A percentile compares a stretch with the other conserved stretches of the same genome.
Conservation (phyloP, 2,888 invertebrate species). For the Ophion costatus region DNA sequence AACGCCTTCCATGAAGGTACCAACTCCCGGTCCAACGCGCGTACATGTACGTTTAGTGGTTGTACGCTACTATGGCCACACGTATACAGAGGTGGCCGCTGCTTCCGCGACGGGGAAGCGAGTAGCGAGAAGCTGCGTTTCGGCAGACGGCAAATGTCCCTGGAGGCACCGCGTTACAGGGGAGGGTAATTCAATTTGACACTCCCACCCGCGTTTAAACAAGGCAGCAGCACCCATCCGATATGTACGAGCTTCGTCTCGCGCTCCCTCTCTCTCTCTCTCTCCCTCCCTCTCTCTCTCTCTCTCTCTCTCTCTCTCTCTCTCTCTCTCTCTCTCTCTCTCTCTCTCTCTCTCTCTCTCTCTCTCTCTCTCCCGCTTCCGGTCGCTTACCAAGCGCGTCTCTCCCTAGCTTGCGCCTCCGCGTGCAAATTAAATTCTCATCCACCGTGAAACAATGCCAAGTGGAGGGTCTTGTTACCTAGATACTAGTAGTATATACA, state of each 20-base stretch:
- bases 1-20: constrained; percentile 78
- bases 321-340: constrained; percentile 44
- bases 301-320: constrained; percentile 26
- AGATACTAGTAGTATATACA: constrained; percentile 11
- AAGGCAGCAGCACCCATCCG: constrained; percentile 80
- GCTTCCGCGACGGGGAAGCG: constrained; percentile 60
- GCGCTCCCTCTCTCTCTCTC: constrained; percentile 43
- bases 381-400: constrained; percentile 48
- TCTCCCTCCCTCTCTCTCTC: constrained; percentile 38
- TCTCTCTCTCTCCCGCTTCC: constrained; percentile 33
- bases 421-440: constrained; percentile 83
- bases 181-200: constrained; percentile 83
- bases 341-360: constrained; percentile 40
- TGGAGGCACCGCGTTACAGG: constrained; percentile 74
- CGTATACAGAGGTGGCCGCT: constrained; percentile 34
- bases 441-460: constrained; percentile 82
- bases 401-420: constrained; percentile 65
- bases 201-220: constrained; percentile 82
- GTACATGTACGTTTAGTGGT: constrained; percentile 12
- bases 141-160: constrained; percentile 78
- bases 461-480: constrained; percentile 61
- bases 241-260: constrained; percentile 61
- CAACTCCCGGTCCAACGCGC: constrained; percentile 50
- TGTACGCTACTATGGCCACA: not conserved
- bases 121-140: constrained; percentile 61